A percentile compares a stretch with the other conserved stretches of the same genome.
Conservation (phyloP, 2,113 vertebrate species). For the Tympanuchus pallidicinctus region DNA sequence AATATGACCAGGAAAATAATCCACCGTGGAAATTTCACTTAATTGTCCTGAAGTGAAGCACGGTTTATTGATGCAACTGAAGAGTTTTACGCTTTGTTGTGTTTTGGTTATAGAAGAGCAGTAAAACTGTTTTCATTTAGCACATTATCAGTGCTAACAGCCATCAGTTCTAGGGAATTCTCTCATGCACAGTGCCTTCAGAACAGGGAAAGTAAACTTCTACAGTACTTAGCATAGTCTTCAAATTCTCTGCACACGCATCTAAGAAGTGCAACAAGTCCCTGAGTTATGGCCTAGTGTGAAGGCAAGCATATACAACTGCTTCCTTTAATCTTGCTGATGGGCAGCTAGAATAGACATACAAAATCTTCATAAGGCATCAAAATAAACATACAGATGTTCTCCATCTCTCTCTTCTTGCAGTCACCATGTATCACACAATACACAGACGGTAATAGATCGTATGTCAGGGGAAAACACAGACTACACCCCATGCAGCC, state of each 20-base stretch:
- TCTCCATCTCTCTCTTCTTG: slow-evolving; percentile 43
- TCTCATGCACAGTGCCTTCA: slow-evolving; percentile 34
- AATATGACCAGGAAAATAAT: slow-evolving; percentile 33
- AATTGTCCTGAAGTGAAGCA: slow-evolving; percentile 55
- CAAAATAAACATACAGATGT: slow-evolving; percentile 27
- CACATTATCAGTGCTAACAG: background rate
- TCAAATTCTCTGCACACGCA: background rate
- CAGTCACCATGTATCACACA: slow-evolving; percentile 60
- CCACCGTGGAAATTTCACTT: slow-evolving; percentile 52
- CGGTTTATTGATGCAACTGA: slow-evolving; percentile 54
- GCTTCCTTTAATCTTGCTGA: background rate
- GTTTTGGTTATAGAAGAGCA: slow-evolving; percentile 50
- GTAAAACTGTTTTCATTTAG: slow-evolving; percentile 61
- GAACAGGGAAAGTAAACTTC: background rate
- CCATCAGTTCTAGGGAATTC: slow-evolving; percentile 41
- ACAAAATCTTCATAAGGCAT: slow-evolving; percentile 36
- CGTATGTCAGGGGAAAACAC: slow-evolving; percentile 64
- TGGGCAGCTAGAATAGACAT: background rate
- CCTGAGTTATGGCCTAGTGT: background rate
- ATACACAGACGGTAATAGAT: slow-evolving; percentile 55
- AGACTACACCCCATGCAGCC: slow-evolving; percentile 75
- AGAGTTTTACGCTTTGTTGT: slow-evolving; percentile 48
- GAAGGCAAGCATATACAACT: background rate
- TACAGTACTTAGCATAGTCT: background rate
- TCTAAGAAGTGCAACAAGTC: background rate